A percentile compares a stretch with the other conserved stretches of the same genome.
Conservation (phyloP, 2,888 invertebrate species). For the Petrophora chlorosata region DNA sequence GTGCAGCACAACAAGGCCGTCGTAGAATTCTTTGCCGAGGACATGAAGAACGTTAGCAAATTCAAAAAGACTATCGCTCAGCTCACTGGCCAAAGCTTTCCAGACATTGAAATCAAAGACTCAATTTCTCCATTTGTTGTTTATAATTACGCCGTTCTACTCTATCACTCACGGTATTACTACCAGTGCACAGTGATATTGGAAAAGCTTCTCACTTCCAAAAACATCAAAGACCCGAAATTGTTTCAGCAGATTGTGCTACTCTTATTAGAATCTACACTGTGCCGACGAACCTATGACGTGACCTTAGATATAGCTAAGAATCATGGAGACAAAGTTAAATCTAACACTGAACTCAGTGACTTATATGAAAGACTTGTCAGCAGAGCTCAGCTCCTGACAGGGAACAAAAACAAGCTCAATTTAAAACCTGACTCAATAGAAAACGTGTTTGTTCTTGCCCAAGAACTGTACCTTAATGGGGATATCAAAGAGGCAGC, state of each 20-base stretch:
- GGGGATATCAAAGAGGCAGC: constrained; percentile 74
- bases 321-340: constrained; percentile 62
- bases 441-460: constrained; percentile 74
- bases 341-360: constrained; percentile 59
- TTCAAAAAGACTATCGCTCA: constrained; percentile 87
- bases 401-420: constrained; percentile 59
- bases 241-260: constrained; percentile 66
- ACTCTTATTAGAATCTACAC: constrained; percentile 68
- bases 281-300: constrained; percentile 73
- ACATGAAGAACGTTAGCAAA: constrained; percentile 88
- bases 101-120: constrained; percentile 70
- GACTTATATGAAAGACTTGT: constrained; percentile 69
- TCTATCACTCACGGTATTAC: constrained; percentile 91
- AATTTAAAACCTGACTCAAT: constrained; percentile 68
- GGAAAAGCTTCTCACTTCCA: constrained; percentile 65
- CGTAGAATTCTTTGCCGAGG: constrained; percentile 90
- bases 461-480: constrained; percentile 72
- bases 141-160: constrained; percentile 91
- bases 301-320: constrained; percentile 71
- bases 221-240: constrained; percentile 67
- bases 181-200: constrained; percentile 83
- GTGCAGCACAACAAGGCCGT: constrained; percentile 93
- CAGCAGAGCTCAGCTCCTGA: constrained; percentile 67
- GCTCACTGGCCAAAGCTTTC: constrained; percentile 81
- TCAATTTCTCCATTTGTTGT: constrained; percentile 75